Conservation (phyloP, 2,797 vertebrate genomes). For the Crax fasciolata region DNA sequence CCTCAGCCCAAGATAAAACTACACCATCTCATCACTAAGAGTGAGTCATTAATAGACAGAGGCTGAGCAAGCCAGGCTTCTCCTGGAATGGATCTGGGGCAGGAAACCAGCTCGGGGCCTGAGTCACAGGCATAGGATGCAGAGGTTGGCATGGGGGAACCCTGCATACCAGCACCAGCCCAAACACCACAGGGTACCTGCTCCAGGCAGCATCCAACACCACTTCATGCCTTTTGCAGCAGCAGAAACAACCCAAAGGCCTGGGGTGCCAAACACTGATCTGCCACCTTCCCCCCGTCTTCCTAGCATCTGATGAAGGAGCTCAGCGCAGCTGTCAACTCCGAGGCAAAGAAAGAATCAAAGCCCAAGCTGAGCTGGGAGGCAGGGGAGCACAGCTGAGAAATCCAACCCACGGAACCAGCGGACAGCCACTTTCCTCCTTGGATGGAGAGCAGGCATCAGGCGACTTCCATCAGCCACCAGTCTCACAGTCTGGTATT, state of each 20-base stretch:
- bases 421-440: not conserved
- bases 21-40: not conserved
- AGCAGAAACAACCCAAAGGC: not conserved
- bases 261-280: not conserved
- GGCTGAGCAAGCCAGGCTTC: not conserved
- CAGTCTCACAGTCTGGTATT: slow-evolving; percentile 19
- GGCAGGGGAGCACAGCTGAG: slow-evolving; percentile 13
- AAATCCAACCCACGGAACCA: slow-evolving; percentile 7
- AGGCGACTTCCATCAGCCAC: not conserved
- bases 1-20: slow-evolving; percentile 58
- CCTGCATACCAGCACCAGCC: not conserved
- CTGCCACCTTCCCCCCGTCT: not conserved
- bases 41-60: slow-evolving; percentile 4
- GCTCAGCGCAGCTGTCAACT: not conserved
- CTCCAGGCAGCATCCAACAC: not conserved
- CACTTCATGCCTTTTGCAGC: not conserved
- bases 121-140: not conserved
- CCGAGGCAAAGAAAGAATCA: slow-evolving; percentile 49
- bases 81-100: not conserved
- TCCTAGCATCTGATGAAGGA: slow-evolving; percentile 28
- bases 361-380: slow-evolving; percentile 39
- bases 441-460: not conserved
- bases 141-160: not conserved
- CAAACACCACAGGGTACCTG: not conserved
- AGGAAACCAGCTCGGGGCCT: not conserved